Evolutionary conservation across 2,888 invertebrate species (phyloP), one percentile per base, ranked within the genome.

Genomic region (Epinotia nisella): DNA sequence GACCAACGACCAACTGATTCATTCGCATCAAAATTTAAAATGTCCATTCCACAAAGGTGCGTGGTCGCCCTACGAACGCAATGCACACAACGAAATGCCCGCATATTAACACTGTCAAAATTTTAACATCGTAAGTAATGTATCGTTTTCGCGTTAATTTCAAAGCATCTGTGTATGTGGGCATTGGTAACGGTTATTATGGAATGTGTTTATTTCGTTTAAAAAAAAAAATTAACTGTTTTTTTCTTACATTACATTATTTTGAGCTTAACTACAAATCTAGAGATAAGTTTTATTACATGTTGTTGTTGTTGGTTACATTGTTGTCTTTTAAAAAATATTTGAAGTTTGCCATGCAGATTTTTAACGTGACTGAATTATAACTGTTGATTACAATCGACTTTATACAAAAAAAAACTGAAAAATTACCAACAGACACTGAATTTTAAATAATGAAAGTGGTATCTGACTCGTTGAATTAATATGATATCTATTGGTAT

Each of bases 141-240:
- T 69, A 73, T 73, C 73, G 73, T 73, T 75, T 76, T 74, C 51
- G 69, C 64, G 75, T 76, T 70, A 77, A 77, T 76, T 77, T 60
- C 49, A 58, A 74, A 49, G 64, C 58, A 29, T 49, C 10, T 15
- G 49, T 49, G n/a, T n/a, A 75, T 75, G 65, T 59, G 64, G 75
- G 69, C 61, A 74, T 74, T 70, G 41, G 74, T 17, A 59, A 73
- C 60, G 69, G 65, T 72, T 71, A 65, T 64, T 75, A 65, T 53
- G 51, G 55, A 70, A 71, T 71, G 67, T 58, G 59, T 75, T 69
- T 29, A 51, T 74, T 64, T n/a, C n/a, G n/a, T n/a, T n/a, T n/a
- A n/a, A n/a, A n/a, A n/a, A n/a, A n/a, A n/a, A n/a, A n/a, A n/a
- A n/a, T n/a, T n/a, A n/a, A n/a, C n/a, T n/a, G n/a, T n/a, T n/a